A percentile compares a stretch with the other conserved stretches of the same genome.
Conservation (phyloP, 2,888 invertebrate species). For the Rhamnusium bicolor region DNA sequence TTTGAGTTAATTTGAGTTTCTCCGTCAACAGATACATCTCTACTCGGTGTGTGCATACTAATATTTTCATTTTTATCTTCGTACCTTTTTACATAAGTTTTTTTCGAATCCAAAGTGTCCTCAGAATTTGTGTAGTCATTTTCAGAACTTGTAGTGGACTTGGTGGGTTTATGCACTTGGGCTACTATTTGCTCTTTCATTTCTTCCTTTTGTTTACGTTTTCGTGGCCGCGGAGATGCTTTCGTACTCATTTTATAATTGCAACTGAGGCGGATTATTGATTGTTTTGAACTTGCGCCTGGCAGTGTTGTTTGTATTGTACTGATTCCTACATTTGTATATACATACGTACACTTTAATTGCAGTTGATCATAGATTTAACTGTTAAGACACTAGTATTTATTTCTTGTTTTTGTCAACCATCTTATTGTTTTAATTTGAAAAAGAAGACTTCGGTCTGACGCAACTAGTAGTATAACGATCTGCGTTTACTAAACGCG, state of each 20-base stretch:
- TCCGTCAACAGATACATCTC: conserved; percentile 72
- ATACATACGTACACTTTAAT: not conserved
- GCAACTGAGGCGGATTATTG: not conserved
- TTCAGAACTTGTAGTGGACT: conserved; percentile 64
- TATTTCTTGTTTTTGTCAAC: not conserved
- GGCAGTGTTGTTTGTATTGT: conserved; percentile 22
- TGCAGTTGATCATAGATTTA: not conserved
- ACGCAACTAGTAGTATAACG: not conserved
- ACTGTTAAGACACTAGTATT: not conserved
- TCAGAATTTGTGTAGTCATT: conserved; percentile 54
- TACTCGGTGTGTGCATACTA: conserved; percentile 65
- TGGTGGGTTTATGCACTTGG: conserved; percentile 67
- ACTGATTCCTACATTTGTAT: not conserved
- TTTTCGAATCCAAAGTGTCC: conserved; percentile 50
- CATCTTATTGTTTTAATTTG: not conserved
- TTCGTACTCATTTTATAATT: conserved; percentile 18
- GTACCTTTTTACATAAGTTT: conserved; percentile 30
- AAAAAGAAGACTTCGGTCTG: not conserved
- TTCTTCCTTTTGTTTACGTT: conserved; percentile 66
- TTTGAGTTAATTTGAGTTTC: conserved; percentile 75
- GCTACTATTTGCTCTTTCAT: conserved; percentile 68
- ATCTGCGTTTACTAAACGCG: not conserved
- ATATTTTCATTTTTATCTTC: conserved; percentile 65
- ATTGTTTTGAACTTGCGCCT: conserved; percentile 1
- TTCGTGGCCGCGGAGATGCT: conserved; percentile 60